Percentiles rank a stretch among this genome's conserved stretches.
Conservation (phyloP, 2,888 invertebrate genomes). For the Steromphala cineraria region DNA sequence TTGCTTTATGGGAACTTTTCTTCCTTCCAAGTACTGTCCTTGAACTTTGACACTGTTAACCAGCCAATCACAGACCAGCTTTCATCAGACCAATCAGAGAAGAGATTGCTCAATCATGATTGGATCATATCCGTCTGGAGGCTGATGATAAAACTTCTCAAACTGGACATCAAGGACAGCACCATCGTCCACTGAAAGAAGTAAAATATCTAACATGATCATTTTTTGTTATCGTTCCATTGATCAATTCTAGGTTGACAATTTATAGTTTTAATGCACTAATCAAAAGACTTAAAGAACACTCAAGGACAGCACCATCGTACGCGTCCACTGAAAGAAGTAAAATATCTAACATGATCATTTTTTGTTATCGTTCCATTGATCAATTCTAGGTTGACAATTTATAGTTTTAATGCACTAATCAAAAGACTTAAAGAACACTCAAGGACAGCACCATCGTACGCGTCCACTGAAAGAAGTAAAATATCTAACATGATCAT, state of each 20-base stretch:
- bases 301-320: conserved; percentile 98
- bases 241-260: not conserved
- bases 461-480: conserved; percentile 81
- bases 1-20: too few relatives aligned
- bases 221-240: too few relatives aligned
- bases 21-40: too few relatives aligned
- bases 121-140: conserved; percentile 89
- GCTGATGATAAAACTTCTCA: conserved; percentile 89
- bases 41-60: too few relatives aligned
- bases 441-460: conserved; percentile 98
- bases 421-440: too few relatives aligned
- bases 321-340: conserved; percentile 81
- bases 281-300: too few relatives aligned
- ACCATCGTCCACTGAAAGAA: conserved; percentile 87
- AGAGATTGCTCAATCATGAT: conserved; percentile 98
- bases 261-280: too few relatives aligned
- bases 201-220: not conserved
- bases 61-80: conserved; percentile 1
- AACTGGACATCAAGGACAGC: conserved; percentile 96
- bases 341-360: not conserved
- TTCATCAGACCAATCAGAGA: conserved; percentile 80
- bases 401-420: too few relatives aligned
- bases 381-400: not conserved
- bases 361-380: too few relatives aligned
- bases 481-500: not conserved